phyloP scores from a whole-genome alignment of 2,888 invertebrate genomes.

The Pycnomerus fuliginosus region DNA sequence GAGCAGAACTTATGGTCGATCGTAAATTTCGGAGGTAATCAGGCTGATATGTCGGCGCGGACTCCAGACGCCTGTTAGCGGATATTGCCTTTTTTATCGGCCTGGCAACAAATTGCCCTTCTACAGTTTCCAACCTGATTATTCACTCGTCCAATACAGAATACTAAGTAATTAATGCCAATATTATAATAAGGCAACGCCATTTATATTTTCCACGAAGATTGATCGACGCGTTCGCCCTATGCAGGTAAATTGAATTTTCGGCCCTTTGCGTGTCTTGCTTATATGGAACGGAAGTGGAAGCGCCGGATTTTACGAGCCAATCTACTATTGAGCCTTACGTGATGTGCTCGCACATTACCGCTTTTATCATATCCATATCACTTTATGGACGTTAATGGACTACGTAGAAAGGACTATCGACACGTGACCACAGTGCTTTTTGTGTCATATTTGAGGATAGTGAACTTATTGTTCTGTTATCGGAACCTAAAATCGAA shows the following conservation, averaged over 20 bases:
- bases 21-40: constrained; percentile 30
- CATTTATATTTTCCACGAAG: too few relatives aligned
- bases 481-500: too few relatives aligned
- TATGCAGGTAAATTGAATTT: constrained; percentile 15
- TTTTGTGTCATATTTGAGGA: constrained; percentile 19
- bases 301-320: constrained; percentile 23
- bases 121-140: too few relatives aligned
- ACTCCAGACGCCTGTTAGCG: constrained; percentile 14
- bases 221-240: constrained; percentile 16
- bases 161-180: not conserved
- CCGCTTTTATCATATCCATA: constrained; percentile 22
- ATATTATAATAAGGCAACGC: constrained; percentile 13
- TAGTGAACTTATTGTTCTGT: too few relatives aligned
- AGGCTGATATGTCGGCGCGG: constrained; percentile 16
- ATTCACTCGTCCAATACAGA: not conserved
- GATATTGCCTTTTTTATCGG: constrained; percentile 13
- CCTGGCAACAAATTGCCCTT: too few relatives aligned
- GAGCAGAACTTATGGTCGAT: constrained; percentile 31
- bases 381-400: constrained; percentile 21
- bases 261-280: constrained; percentile 22
- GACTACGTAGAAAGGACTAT: constrained; percentile 16
- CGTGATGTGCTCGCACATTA: constrained; percentile 17
- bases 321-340: constrained; percentile 16
- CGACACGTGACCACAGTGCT: constrained; percentile 21
- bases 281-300: constrained; percentile 18